Conservation (phyloP, 1,140 invertebrate genomes). For the Brachionus calyciflorus region DNA sequence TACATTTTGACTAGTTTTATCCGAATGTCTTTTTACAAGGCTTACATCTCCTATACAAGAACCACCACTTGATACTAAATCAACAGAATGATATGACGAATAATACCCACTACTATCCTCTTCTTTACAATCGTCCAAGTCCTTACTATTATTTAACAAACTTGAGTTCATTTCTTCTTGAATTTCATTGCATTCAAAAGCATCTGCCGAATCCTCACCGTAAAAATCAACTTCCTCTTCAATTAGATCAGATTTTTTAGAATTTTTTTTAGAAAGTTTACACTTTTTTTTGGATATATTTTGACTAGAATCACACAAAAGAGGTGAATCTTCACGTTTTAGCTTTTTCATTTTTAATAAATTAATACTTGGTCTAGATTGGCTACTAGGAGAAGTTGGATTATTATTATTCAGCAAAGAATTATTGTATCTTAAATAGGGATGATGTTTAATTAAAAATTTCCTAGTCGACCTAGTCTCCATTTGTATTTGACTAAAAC, state of each 20-base stretch:
- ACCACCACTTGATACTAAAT: constrained; percentile 31
- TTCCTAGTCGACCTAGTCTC: constrained; percentile 42
- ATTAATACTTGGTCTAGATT: constrained; percentile 35
- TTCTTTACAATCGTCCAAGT: constrained; percentile 39
- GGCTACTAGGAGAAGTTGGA: background rate
- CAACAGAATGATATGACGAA: constrained; percentile 35
- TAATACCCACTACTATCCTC: constrained; percentile 41
- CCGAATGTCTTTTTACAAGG: background rate
- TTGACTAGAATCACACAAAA: constrained; percentile 8
- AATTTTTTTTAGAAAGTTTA: background rate
- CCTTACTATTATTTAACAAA: background rate
- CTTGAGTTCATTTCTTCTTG: background rate
- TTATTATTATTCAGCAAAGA: background rate
- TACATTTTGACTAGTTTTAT: background rate
- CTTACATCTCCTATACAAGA: background rate
- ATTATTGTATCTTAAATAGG: constrained; percentile 22
- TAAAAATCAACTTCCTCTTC: background rate
- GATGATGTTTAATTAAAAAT: constrained; percentile 47
- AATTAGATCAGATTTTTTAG: background rate
- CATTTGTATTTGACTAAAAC: constrained; percentile 30
- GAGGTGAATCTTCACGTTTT: constrained; percentile 1
- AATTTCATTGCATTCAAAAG: background rate
- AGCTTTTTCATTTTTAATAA: constrained; percentile 45
- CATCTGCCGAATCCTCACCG: background rate
- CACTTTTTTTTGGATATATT: background rate